Evolutionary conservation across 2,797 vertebrate genomes (phyloP).

Genomic region (Hippoglossus hippoglossus): DNA sequence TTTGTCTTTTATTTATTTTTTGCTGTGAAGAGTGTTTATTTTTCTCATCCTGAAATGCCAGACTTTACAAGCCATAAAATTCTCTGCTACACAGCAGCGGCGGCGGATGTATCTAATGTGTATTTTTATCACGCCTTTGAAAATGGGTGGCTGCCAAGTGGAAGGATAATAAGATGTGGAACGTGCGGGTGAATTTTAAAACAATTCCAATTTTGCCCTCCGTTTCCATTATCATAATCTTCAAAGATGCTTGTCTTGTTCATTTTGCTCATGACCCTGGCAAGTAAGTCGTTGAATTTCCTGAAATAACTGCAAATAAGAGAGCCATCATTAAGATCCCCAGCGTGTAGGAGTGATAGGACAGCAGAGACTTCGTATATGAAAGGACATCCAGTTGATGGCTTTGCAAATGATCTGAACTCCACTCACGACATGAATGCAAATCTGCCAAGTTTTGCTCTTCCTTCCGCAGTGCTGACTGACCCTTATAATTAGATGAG

Average conservation of each 20-base stretch:
- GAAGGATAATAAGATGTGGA: constrained; percentile 83
- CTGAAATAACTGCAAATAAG: constrained; percentile 86
- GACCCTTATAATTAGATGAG: constrained; percentile 74
- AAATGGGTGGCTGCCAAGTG: constrained; percentile 79
- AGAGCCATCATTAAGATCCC: constrained; percentile 81
- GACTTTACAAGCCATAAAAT: constrained; percentile 66
- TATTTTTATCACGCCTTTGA: constrained; percentile 82
- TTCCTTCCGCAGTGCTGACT: constrained; percentile 57
- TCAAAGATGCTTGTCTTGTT: constrained; percentile 89
- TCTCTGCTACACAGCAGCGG: constrained; percentile 48
- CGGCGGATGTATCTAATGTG: constrained; percentile 74
- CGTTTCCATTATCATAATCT: constrained; percentile 86
- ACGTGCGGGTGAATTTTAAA: constrained; percentile 84
- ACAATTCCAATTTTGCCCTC: constrained; percentile 81
- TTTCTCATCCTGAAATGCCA: constrained; percentile 62
- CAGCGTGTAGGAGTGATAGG: constrained; percentile 70
- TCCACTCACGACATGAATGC: constrained; percentile 75
- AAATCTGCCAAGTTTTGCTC: constrained; percentile 70
- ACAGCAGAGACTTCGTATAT: constrained; percentile 74
- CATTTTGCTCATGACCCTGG: constrained; percentile 85
- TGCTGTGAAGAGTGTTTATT: constrained; percentile 63
- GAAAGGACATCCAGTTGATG: constrained; percentile 81
- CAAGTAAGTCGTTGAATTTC: constrained; percentile 83
- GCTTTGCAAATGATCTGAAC: constrained; percentile 82
- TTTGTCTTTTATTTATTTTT: constrained; percentile 48